A percentile compares a stretch with the other conserved stretches of the same genome.
phyloP scores from a whole-genome alignment of 1,140 invertebrate genomes.

The Rhopalosiphum padi region DNA sequence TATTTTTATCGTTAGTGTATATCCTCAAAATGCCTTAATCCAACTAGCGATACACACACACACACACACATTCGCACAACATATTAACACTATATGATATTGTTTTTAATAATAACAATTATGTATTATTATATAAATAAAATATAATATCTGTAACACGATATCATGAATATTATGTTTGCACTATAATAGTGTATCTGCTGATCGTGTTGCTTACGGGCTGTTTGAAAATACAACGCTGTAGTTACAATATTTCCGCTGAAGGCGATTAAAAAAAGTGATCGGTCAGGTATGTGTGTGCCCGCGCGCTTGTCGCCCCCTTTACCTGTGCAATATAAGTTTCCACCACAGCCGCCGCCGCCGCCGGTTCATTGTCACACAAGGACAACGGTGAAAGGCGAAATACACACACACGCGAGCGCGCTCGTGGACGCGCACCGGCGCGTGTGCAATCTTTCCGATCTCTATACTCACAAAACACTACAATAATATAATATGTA shows the following conservation, averaged over 20 bases:
- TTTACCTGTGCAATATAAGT: constrained; percentile 9
- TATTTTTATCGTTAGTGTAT: neutral
- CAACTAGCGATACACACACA: neutral
- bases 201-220: constrained; percentile 4
- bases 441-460: constrained; percentile 9
- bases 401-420: neutral
- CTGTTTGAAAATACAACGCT: constrained; percentile 6
- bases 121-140: neutral
- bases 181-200: neutral
- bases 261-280: constrained; percentile 43
- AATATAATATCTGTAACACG: constrained; percentile 26
- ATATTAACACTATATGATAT: neutral
- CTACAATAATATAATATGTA: constrained; percentile 4
- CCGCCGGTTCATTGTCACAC: constrained; percentile 51
- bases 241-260: constrained; percentile 32
- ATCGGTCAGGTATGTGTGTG: constrained; percentile 12
- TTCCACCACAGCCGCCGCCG: neutral
- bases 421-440: neutral
- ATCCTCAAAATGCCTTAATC: neutral
- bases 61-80: no score
- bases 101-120: neutral
- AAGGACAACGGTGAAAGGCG: constrained; percentile 26
- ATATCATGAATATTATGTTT: neutral
- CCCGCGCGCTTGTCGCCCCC: neutral
- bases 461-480: neutral